Conservation (phyloP, 1,140 invertebrate genomes). For the Holcopasites calliopsidis region DNA sequence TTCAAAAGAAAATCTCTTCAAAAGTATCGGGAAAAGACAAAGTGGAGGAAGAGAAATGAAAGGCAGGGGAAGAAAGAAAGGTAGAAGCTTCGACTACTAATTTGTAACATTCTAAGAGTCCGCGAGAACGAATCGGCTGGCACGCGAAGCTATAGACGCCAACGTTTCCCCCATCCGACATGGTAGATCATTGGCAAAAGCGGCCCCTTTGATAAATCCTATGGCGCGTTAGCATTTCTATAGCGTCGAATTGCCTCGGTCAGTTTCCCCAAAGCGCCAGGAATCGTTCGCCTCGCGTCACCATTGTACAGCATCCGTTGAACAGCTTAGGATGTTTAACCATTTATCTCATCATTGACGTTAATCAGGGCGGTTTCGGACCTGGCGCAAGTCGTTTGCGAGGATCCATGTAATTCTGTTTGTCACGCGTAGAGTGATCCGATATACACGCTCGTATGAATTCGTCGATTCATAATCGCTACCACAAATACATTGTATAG, state of each 20-base stretch:
- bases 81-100: slow-evolving; percentile 17
- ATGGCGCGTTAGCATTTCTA: slow-evolving; percentile 62
- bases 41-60: background rate
- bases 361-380: slow-evolving; percentile 50
- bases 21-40: too few species aligned
- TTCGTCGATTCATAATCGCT: too few species aligned
- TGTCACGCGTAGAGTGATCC: slow-evolving; percentile 13
- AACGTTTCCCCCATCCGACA: slow-evolving; percentile 43
- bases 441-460: background rate
- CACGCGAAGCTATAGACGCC: slow-evolving; percentile 51
- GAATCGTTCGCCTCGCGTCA: slow-evolving; percentile 45
- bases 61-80: background rate
- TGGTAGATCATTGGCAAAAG: slow-evolving; percentile 50
- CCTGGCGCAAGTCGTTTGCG: background rate
- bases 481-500: too few species aligned
- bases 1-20: too few species aligned
- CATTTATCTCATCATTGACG: slow-evolving; percentile 61
- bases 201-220: slow-evolving; percentile 60
- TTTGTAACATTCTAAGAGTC: slow-evolving; percentile 39
- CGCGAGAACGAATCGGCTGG: slow-evolving; percentile 34
- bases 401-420: background rate
- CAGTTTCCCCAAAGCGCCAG: slow-evolving; percentile 34
- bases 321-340: slow-evolving; percentile 55
- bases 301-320: slow-evolving; percentile 49
- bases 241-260: slow-evolving; percentile 54